Percentiles rank a stretch among this genome's conserved stretches.
Conservation (phyloP, 2,113 vertebrate species). For the Merops nubicus region DNA sequence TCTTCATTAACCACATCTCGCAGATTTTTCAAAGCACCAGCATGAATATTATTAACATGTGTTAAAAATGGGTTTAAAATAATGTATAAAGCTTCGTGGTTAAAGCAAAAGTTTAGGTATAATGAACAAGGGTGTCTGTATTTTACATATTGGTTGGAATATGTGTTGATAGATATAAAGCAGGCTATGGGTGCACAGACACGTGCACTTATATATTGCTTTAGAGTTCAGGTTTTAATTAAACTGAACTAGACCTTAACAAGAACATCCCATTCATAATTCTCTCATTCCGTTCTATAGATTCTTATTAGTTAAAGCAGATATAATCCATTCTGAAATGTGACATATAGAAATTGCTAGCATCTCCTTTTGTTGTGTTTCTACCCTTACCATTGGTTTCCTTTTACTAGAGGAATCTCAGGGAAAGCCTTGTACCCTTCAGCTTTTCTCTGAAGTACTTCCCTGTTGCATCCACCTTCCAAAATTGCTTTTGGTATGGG, state of each 20-base stretch:
- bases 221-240: constrained; percentile 73
- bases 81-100: constrained; percentile 65
- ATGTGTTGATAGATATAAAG: constrained; percentile 27
- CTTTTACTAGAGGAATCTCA: background rate
- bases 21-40: constrained; percentile 73
- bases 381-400: background rate
- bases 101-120: constrained; percentile 69
- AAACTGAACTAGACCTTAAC: constrained; percentile 78
- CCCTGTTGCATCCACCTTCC: background rate
- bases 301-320: constrained; percentile 63
- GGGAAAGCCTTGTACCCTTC: background rate
- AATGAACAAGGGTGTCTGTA: constrained; percentile 51
- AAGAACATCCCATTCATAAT: constrained; percentile 70
- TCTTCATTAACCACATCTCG: constrained; percentile 80
- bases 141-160: background rate
- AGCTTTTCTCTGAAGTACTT: background rate
- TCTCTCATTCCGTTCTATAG: constrained; percentile 41
- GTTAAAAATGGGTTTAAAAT: constrained; percentile 76
- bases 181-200: background rate
- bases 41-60: constrained; percentile 80
- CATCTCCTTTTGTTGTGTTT: background rate
- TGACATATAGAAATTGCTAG: constrained; percentile 6
- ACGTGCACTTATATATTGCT: constrained; percentile 25
- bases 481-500: background rate
- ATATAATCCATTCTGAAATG: constrained; percentile 60